A percentile compares a stretch with the other conserved stretches of the same genome.
Evolutionary conservation across 2,797 vertebrate genomes (phyloP).

Genomic region (Stomatorhinus walkeri): DNA sequence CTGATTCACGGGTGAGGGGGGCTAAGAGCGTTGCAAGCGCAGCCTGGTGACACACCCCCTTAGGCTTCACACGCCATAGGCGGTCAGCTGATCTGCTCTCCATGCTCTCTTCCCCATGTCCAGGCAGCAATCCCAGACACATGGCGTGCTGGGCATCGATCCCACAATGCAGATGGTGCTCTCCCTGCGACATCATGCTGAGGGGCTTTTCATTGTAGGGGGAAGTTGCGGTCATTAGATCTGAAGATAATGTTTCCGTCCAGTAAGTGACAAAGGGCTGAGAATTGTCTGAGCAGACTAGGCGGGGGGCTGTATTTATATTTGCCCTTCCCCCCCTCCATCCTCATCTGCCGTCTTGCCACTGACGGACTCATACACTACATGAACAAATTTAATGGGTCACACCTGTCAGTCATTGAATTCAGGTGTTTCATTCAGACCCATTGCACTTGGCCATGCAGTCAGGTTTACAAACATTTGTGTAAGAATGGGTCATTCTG

Average conservation of each 20-base stretch:
- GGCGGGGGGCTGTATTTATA: background rate
- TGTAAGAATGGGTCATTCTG: background rate
- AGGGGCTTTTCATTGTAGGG: background rate
- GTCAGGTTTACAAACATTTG: background rate
- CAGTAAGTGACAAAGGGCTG: background rate
- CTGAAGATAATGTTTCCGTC: background rate
- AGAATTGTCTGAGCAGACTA: background rate
- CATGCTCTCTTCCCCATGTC: background rate
- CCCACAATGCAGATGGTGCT: background rate
- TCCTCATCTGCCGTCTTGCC: background rate
- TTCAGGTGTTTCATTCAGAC: background rate
- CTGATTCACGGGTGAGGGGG: background rate
- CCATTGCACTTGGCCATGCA: background rate
- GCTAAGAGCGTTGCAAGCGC: background rate
- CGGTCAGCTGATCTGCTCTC: background rate
- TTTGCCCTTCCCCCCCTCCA: background rate
- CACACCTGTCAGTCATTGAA: background rate
- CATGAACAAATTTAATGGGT: background rate
- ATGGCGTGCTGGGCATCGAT: background rate
- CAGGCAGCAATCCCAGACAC: background rate
- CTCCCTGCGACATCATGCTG: background rate
- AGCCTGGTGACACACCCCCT: background rate
- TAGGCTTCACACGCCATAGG: background rate
- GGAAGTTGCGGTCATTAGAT: background rate
- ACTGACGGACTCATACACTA: background rate